A percentile compares a stretch with the other conserved stretches of the same genome.
These are phyloP conservation scores for Pangasius djambal DNA, from an alignment of 2,797 vertebrate species.

Conservation along the genomic window DNA sequence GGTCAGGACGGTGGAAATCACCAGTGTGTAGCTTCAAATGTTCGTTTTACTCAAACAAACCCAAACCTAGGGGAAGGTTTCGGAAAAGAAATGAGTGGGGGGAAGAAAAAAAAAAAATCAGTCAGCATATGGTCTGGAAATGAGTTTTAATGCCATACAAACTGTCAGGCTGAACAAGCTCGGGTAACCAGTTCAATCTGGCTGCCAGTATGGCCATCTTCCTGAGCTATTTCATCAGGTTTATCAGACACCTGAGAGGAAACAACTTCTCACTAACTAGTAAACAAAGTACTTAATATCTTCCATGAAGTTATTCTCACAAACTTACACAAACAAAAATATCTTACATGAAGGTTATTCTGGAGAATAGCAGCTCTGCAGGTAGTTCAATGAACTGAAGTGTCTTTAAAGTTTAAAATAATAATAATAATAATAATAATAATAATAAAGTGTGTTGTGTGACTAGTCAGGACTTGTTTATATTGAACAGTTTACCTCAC, in stretches of 20 bases:
- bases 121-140: conserved; percentile 4
- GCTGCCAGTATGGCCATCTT: not conserved
- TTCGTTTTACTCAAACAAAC: not conserved
- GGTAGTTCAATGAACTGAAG: not conserved
- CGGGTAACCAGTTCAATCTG: not conserved
- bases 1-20: not conserved
- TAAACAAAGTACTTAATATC: not conserved
- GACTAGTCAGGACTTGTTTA: not conserved
- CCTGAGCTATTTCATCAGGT: not conserved
- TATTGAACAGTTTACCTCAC: not conserved
- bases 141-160: not conserved
- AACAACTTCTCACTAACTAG: not conserved
- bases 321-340: no score
- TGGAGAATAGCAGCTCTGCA: no score
- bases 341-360: not conserved
- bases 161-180: not conserved
- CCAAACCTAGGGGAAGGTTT: not conserved
- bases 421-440: no score
- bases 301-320: not conserved
- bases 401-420: not conserved
- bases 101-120: not conserved
- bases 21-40: not conserved
- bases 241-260: not conserved
- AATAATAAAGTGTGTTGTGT: not conserved
- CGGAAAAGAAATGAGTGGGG: not conserved